Evolutionary conservation across 2,888 invertebrate genomes (phyloP).

Genomic region (Trachelus iudaicus): DNA sequence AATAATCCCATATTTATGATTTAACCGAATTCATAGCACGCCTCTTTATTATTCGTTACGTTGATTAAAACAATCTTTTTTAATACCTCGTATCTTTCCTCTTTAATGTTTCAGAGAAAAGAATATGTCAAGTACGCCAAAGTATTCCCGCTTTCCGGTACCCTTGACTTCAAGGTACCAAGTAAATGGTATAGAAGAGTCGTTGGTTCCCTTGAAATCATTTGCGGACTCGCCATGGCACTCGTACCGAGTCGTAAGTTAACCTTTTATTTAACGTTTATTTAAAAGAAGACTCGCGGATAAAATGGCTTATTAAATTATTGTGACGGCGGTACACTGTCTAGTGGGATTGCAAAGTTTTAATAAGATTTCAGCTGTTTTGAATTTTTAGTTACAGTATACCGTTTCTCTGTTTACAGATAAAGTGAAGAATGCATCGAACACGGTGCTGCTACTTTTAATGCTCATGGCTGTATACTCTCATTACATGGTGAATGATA

Average conservation of each 20-base stretch:
- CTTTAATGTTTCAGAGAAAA: conserved; percentile 78
- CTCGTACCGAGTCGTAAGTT: conserved; percentile 85
- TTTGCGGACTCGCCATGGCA: conserved; percentile 86
- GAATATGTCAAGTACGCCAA: conserved; percentile 97
- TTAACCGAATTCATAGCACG: not conserved
- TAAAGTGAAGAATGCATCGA: conserved; percentile 90
- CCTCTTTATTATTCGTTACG: not conserved
- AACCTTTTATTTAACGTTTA: not conserved
- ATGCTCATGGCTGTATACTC: conserved; percentile 94
- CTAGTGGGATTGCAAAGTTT: not conserved
- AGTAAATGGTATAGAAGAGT: conserved; percentile 92
- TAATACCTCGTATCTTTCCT: not conserved
- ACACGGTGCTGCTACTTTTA: conserved; percentile 82
- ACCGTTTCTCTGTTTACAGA: conserved; percentile 71
- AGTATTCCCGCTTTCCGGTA: conserved; percentile 86
- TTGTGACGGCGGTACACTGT: not conserved
- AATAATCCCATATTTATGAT: not conserved
- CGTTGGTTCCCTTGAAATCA: conserved; percentile 85
- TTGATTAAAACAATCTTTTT: not conserved
- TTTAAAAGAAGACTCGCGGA: not conserved
- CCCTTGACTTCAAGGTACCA: conserved; percentile 86
- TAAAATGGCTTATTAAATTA: not conserved
- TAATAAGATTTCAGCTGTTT: not conserved
- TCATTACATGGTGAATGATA: conserved; percentile 92
- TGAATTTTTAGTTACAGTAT: not conserved